Evolutionary conservation across 1,140 invertebrate species (phyloP).

Genomic region (Eumeta japonica): DNA sequence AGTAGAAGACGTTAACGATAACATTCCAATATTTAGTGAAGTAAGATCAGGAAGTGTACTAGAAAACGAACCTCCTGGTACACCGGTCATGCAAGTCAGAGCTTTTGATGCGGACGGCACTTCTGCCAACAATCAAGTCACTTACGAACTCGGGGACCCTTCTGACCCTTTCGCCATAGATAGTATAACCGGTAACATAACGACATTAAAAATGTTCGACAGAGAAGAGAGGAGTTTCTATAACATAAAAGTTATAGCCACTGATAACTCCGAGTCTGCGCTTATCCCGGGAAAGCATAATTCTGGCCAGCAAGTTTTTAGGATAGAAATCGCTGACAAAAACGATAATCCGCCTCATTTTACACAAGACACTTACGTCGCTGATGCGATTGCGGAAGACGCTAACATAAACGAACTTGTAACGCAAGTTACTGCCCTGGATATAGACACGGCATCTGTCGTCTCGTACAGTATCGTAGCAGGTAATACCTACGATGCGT

Average conservation of each 20-base stretch:
- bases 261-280: conserved; percentile 83
- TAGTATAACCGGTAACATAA: conserved; percentile 79
- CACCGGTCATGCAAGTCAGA: conserved; percentile 80
- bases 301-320: conserved; percentile 73
- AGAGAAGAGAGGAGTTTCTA: conserved; percentile 77
- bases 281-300: conserved; percentile 67
- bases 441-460: conserved; percentile 79
- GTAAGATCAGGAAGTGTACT: conserved; percentile 74
- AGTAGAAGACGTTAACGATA: conserved; percentile 83
- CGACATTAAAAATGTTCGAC: conserved; percentile 74
- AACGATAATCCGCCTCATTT: conserved; percentile 87
- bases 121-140: conserved; percentile 75
- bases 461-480: conserved; percentile 76
- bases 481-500: conserved; percentile 76
- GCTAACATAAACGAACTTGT: conserved; percentile 77
- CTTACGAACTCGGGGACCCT: conserved; percentile 71
- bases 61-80: conserved; percentile 79
- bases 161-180: conserved; percentile 77
- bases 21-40: conserved; percentile 80
- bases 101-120: conserved; percentile 87
- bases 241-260: conserved; percentile 80
- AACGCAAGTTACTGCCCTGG: conserved; percentile 77
- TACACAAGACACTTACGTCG: conserved; percentile 69
- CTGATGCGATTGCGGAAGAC: conserved; percentile 77
- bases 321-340: conserved; percentile 86